phyloP scores from a whole-genome alignment of 1,140 invertebrate genomes.

The Triops cancriformis region DNA sequence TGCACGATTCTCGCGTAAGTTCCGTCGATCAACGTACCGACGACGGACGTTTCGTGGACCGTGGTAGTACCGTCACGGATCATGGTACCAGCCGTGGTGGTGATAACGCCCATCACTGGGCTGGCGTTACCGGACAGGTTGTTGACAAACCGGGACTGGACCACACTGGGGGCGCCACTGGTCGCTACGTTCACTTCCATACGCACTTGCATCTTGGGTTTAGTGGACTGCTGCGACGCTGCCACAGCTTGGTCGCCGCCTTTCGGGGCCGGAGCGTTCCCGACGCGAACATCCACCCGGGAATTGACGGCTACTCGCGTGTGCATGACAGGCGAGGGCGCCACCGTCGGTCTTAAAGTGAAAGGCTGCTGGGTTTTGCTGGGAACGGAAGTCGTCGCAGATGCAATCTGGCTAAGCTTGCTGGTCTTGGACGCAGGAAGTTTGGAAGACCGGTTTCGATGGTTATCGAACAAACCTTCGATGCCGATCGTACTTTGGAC shows the following conservation, averaged over 20 bases:
- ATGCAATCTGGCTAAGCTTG: not conserved
- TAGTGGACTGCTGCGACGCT: not conserved
- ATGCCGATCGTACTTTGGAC: slow-evolving; percentile 14
- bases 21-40: slow-evolving; percentile 76
- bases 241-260: not conserved
- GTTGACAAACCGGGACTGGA: not conserved
- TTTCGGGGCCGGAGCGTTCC: not conserved
- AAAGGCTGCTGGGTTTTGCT: not conserved
- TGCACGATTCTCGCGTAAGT: slow-evolving; percentile 69
- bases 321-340: not conserved
- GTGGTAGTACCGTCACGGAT: slow-evolving; percentile 73
- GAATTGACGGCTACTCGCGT: not conserved
- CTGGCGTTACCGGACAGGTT: slow-evolving; percentile 25
- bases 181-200: slow-evolving; percentile 24
- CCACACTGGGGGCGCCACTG: slow-evolving; percentile 2
- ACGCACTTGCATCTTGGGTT: slow-evolving; percentile 2
- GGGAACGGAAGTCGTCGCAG: not conserved
- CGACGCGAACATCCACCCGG: not conserved
- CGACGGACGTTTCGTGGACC: slow-evolving; percentile 75
- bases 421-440: not conserved
- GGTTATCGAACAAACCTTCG: slow-evolving; percentile 19
- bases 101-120: slow-evolving; percentile 53
- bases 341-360: not conserved
- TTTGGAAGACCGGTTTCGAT: not conserved
- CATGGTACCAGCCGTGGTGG: slow-evolving; percentile 68